These are phyloP conservation scores for Pocota personata DNA, from an alignment of 2,888 invertebrate genomes.

Conservation along the genomic window DNA sequence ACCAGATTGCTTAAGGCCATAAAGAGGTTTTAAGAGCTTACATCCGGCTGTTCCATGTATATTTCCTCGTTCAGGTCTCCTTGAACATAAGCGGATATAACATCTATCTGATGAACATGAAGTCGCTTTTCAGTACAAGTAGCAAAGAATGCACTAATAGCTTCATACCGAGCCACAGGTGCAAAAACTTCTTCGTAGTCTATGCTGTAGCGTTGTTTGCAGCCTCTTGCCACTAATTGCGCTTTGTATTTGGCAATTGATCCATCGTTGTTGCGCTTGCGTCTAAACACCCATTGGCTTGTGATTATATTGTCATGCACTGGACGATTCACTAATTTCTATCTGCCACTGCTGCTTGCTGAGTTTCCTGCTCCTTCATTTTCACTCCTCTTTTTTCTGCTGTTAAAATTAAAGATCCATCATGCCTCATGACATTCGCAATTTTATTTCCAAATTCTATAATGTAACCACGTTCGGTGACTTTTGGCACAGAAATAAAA, in stretches of 20 bases:
- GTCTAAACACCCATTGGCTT: constrained; percentile 36
- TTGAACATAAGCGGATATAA: constrained; percentile 23
- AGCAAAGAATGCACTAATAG: constrained; percentile 10
- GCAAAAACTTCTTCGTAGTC: constrained; percentile 6
- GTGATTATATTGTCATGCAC: neutral
- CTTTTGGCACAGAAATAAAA: constrained; percentile 28
- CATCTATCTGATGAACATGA: constrained; percentile 27
- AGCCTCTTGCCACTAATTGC: constrained; percentile 34
- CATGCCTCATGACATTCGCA: neutral
- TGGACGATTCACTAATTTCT: constrained; percentile 21
- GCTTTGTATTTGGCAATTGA: constrained; percentile 25
- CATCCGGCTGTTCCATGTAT: constrained; percentile 18
- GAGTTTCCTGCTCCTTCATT: no score
- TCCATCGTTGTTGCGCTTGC: constrained; percentile 15
- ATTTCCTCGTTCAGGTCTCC: constrained; percentile 29
- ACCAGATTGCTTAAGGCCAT: constrained; percentile 54
- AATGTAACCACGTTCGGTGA: neutral
- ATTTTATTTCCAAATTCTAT: constrained; percentile 19
- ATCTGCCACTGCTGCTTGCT: no score
- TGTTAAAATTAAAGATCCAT: neutral
- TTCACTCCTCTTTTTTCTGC: constrained; percentile 11
- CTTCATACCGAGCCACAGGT: neutral
- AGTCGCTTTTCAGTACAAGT: neutral
- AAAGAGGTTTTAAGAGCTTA: constrained; percentile 4
- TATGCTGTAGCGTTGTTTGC: constrained; percentile 20